These are phyloP conservation scores for Leucophora obtusa DNA, from an alignment of 2,888 invertebrate species.

Conservation along the genomic window DNA sequence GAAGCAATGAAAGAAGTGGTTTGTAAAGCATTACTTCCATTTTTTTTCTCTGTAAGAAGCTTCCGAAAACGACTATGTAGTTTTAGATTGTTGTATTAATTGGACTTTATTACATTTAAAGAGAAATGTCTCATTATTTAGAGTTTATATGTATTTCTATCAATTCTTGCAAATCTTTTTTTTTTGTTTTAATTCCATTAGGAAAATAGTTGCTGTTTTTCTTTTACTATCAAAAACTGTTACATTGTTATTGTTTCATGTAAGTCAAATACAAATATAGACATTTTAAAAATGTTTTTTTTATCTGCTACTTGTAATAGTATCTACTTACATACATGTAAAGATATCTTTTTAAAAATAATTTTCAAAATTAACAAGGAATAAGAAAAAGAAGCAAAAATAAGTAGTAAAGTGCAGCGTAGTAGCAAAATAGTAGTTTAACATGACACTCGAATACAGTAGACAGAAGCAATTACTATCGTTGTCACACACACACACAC, in stretches of 20 bases:
- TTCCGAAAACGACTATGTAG: too few relatives aligned
- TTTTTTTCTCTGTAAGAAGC: too few relatives aligned
- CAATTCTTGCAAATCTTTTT: background rate
- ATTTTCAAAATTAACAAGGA: background rate
- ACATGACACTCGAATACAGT: constrained; percentile 41
- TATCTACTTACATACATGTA: too few relatives aligned
- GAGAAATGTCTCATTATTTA: too few relatives aligned
- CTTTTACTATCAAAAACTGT: background rate
- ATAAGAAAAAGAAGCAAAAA: background rate
- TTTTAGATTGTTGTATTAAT: too few relatives aligned
- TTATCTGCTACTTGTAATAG: background rate
- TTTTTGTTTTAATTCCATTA: background rate
- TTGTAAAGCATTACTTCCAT: too few relatives aligned
- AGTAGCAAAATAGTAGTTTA: constrained; percentile 11
- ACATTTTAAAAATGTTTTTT: background rate
- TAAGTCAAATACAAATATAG: background rate
- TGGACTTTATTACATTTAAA: too few relatives aligned
- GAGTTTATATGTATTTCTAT: too few relatives aligned
- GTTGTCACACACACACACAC: constrained; percentile 38
- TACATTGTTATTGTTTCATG: constrained; percentile 5
- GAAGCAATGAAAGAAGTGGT: too few relatives aligned
- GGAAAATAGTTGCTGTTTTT: background rate
- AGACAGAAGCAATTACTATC: constrained; percentile 35
- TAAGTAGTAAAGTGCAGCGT: background rate
- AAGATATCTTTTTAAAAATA: background rate